phyloP scores from a whole-genome alignment of 2,797 vertebrate genomes.

The Notoglanidium macrostoma region DNA sequence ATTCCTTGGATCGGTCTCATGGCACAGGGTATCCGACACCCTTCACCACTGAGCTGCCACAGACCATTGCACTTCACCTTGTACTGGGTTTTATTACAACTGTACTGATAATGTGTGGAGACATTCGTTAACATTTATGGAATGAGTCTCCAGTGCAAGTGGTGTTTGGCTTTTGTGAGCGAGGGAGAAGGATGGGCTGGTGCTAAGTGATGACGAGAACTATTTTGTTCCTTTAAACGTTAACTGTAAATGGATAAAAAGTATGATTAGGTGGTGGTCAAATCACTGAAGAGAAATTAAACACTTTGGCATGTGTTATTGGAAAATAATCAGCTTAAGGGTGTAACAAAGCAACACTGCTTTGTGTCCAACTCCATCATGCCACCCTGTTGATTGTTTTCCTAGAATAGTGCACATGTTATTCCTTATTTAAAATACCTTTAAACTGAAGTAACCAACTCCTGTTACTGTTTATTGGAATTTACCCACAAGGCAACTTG shows the following conservation, averaged over 20 bases:
- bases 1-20: too few relatives aligned
- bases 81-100: not conserved
- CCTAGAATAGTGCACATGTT: accelerated
- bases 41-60: too few relatives aligned
- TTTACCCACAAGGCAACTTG: not conserved
- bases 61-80: not conserved
- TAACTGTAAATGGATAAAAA: not conserved
- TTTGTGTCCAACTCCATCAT: not conserved
- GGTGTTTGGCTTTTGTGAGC: not conserved
- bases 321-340: not conserved
- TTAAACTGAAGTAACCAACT: not conserved
- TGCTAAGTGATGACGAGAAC: not conserved
- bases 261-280: not conserved
- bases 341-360: not conserved
- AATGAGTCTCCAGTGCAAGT: not conserved
- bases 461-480: too few relatives aligned
- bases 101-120: not conserved
- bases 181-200: not conserved
- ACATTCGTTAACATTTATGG: not conserved
- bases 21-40: too few relatives aligned
- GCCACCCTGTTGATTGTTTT: not conserved
- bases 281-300: not conserved
- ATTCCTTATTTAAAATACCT: not conserved
- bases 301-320: not conserved
- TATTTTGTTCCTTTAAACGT: not conserved